Conservation (phyloP, 1,140 invertebrate genomes). For the Zelostemma sp. region DNA sequence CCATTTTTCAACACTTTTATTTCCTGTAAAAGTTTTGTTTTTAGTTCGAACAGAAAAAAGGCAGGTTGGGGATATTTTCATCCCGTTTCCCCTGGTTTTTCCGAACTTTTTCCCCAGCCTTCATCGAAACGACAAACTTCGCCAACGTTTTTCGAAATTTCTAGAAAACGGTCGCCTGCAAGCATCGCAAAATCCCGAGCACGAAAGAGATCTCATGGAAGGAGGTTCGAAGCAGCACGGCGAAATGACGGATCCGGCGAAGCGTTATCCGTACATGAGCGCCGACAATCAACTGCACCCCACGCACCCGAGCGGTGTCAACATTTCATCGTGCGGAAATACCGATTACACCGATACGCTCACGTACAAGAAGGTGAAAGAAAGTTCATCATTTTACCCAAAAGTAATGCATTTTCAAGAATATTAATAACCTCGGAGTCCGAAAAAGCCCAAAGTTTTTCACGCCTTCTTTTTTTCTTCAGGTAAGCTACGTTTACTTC, state of each 20-base stretch:
- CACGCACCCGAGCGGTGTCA: constrained; percentile 60
- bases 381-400: constrained; percentile 9
- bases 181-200: constrained; percentile 63
- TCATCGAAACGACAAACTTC: too few species aligned
- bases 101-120: too few species aligned
- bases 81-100: too few species aligned
- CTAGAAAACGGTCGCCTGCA: constrained; percentile 64
- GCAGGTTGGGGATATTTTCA: too few species aligned
- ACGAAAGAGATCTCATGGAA: constrained; percentile 67
- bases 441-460: neutral
- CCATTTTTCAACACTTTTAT: too few species aligned
- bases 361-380: constrained; percentile 65
- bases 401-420: neutral
- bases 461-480: constrained; percentile 12
- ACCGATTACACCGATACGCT: constrained; percentile 67
- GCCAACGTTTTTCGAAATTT: too few species aligned
- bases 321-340: constrained; percentile 67
- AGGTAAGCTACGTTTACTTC: constrained; percentile 68
- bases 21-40: too few species aligned
- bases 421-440: neutral
- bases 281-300: constrained; percentile 63
- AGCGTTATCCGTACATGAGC: constrained; percentile 67
- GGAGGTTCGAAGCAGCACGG: constrained; percentile 61
- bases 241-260: constrained; percentile 62
- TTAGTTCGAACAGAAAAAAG: too few species aligned